Percentiles rank a stretch among this genome's conserved stretches.
Evolutionary conservation across 2,113 vertebrate species (phyloP).

Genomic region (Plestiodon gilberti): DNA sequence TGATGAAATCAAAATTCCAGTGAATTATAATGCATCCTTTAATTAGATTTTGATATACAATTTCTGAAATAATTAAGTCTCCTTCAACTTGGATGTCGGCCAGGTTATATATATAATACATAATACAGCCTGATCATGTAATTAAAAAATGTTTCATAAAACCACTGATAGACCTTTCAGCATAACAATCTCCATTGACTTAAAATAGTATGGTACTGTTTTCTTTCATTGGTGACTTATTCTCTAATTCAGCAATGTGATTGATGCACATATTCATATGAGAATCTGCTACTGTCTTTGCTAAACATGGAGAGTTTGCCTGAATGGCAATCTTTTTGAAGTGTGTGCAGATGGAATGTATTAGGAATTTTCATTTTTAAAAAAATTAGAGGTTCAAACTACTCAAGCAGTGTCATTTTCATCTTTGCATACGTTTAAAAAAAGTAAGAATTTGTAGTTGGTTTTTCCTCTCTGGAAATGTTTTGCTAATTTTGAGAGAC

Average conservation of each 20-base stretch:
- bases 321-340: not conserved
- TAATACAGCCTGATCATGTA: conserved; percentile 27
- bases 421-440: not conserved
- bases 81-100: conserved; percentile 35
- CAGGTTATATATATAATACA: conserved; percentile 35
- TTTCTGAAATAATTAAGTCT: conserved; percentile 50
- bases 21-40: conserved; percentile 49
- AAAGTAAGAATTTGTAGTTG: not conserved
- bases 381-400: not conserved
- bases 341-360: not conserved
- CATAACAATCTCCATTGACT: conserved; percentile 7
- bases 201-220: conserved; percentile 2
- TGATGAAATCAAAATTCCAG: conserved; percentile 58
- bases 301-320: not conserved
- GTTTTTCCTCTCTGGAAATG: not conserved
- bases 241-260: not conserved
- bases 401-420: not conserved
- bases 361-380: not conserved
- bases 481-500: not conserved
- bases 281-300: not conserved
- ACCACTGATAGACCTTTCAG: conserved; percentile 17
- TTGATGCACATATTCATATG: not conserved
- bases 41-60: conserved; percentile 56
- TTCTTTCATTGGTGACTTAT: not conserved
- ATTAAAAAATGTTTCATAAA: conserved; percentile 27